These are phyloP conservation scores for Panthera tigris DNA, from an alignment of 2,113 vertebrate species.

Conservation along the genomic window DNA sequence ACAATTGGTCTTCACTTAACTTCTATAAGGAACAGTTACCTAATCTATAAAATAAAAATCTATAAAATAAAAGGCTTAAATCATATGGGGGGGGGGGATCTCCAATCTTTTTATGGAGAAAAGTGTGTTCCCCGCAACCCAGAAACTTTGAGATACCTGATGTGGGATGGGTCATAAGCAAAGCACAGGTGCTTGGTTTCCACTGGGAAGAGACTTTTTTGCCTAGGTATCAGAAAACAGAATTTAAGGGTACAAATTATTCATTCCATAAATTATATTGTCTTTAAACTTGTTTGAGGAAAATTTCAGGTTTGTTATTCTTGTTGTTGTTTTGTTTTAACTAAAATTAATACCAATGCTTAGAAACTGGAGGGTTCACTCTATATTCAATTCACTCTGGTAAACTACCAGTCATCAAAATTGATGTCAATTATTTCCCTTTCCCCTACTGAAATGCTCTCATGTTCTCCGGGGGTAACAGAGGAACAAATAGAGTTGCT, in stretches of 20 bases:
- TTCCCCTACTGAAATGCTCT: neutral
- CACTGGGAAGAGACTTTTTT: neutral
- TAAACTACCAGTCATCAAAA: neutral
- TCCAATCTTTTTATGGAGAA: neutral
- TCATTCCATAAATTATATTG: neutral
- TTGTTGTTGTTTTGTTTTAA: neutral
- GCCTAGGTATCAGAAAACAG: neutral
- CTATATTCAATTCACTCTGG: neutral
- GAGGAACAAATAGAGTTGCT: neutral
- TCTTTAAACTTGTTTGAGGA: neutral
- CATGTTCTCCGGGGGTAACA: neutral
- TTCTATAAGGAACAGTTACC: neutral
- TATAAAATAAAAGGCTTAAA: neutral
- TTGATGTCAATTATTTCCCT: neutral
- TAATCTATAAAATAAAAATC: neutral
- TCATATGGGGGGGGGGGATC: neutral
- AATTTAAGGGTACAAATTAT: neutral
- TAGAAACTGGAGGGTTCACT: neutral
- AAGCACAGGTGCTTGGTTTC: neutral
- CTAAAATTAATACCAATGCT: neutral
- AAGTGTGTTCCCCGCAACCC: neutral
- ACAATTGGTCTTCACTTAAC: neutral
- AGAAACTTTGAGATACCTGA: neutral
- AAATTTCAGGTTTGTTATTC: neutral
- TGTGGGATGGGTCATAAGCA: neutral